Percentiles rank a stretch among this genome's conserved stretches.
phyloP scores from a whole-genome alignment of 2,888 invertebrate species.

The Drosophila mulleri region DNA sequence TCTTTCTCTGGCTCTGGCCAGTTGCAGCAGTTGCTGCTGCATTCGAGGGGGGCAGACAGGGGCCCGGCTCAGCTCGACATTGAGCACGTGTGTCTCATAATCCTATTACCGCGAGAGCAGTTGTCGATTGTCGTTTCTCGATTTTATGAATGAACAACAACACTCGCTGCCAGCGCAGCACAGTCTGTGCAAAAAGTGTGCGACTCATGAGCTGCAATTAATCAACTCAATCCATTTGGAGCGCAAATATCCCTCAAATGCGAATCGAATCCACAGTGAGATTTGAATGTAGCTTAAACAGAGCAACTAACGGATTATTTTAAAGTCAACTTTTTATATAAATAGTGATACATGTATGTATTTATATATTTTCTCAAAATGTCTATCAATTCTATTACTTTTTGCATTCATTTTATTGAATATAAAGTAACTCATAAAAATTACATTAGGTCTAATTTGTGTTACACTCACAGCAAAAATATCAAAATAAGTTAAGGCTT shows the following conservation, averaged over 20 bases:
- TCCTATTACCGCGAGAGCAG: constrained; percentile 75
- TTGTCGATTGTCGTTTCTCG: constrained; percentile 44
- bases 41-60: constrained; percentile 8
- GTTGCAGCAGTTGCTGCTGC: constrained; percentile 58
- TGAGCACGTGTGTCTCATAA: constrained; percentile 80
- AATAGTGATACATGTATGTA: no score
- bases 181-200: constrained; percentile 32
- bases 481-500: no score
- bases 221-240: neutral
- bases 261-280: neutral
- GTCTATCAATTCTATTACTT: no score
- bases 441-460: no score
- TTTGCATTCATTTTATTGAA: no score
- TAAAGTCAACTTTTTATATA: neutral
- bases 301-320: neutral
- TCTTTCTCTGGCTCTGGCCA: constrained; percentile 12
- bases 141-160: constrained; percentile 70
- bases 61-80: constrained; percentile 47
- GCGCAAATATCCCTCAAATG: neutral
- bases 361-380: no score
- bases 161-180: constrained; percentile 17
- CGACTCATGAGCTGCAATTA: constrained; percentile 7
- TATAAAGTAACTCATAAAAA: no score
- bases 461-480: no score
- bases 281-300: neutral